Conservation (phyloP, 2,888 invertebrate genomes). For the Ryuthela nishihirai region DNA sequence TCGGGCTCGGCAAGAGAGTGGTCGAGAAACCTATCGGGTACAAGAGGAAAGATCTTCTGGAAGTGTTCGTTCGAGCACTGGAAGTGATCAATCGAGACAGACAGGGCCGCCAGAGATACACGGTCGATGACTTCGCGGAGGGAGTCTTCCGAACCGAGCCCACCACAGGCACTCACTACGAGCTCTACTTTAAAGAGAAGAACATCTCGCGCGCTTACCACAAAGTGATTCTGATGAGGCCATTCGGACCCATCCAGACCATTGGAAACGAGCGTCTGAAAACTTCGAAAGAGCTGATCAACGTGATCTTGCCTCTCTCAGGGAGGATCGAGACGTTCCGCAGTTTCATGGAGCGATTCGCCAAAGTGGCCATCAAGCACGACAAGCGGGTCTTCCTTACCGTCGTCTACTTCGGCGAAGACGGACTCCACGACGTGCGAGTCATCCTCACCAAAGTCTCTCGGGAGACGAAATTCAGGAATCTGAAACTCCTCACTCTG, state of each 20-base stretch:
- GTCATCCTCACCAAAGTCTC: constrained; percentile 64
- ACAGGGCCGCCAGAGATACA: constrained; percentile 54
- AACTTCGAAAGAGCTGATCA: constrained; percentile 62
- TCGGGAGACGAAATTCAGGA: constrained; percentile 58
- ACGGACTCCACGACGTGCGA: constrained; percentile 64
- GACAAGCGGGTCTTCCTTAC: constrained; percentile 67
- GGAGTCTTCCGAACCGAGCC: constrained; percentile 69
- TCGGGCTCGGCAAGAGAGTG: constrained; percentile 69
- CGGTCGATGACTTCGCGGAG: constrained; percentile 67
- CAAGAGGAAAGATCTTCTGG: constrained; percentile 65
- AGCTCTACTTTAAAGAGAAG: constrained; percentile 65
- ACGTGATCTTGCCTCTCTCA: constrained; percentile 67
- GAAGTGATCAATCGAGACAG: constrained; percentile 56
- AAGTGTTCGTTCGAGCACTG: constrained; percentile 63
- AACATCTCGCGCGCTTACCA: constrained; percentile 45
- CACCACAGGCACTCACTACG: constrained; percentile 70
- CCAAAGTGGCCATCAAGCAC: constrained; percentile 63
- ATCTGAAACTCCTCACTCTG: constrained; percentile 63
- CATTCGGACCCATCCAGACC: constrained; percentile 66
- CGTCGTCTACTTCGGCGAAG: constrained; percentile 70
- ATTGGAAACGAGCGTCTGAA: constrained; percentile 57
- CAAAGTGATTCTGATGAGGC: constrained; percentile 63
- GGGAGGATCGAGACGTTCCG: constrained; percentile 67
- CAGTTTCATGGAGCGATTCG: constrained; percentile 69
- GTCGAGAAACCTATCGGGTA: constrained; percentile 74